Percentiles rank a stretch among this genome's conserved stretches.
phyloP scores from a whole-genome alignment of 2,797 vertebrate genomes.

The Pseudocheirus occidentalis region DNA sequence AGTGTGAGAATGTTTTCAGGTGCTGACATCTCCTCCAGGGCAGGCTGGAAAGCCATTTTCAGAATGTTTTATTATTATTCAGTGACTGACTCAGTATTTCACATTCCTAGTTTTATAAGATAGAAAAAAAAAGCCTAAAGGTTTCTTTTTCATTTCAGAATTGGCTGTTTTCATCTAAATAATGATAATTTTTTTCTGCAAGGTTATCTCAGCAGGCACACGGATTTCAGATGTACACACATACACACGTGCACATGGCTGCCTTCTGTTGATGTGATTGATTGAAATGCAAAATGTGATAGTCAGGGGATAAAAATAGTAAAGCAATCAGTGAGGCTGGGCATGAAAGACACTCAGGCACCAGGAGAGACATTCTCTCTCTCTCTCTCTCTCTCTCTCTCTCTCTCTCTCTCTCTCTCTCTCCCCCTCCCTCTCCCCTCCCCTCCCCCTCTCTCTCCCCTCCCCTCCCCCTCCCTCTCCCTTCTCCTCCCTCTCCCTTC shows the following conservation, averaged over 20 bases:
- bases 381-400: conserved; percentile 82
- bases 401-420: conserved; percentile 74
- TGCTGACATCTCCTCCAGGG: neutral
- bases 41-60: neutral
- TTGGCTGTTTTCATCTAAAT: conserved; percentile 74
- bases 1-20: conserved; percentile 9
- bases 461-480: conserved; percentile 79
- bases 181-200: conserved; percentile 67
- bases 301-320: conserved; percentile 89
- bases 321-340: conserved; percentile 88
- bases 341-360: conserved; percentile 87
- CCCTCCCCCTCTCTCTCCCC: conserved; percentile 75
- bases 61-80: conserved; percentile 27
- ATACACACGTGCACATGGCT: neutral
- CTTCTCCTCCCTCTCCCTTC: conserved; percentile 78
- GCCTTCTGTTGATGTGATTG: conserved; percentile 82
- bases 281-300: conserved; percentile 87
- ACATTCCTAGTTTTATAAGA: conserved; percentile 15
- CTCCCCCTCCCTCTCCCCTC: conserved; percentile 65
- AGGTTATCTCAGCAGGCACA: conserved; percentile 59
- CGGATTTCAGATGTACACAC: conserved; percentile 61
- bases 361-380: conserved; percentile 81
- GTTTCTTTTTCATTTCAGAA: conserved; percentile 63
- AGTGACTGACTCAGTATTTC: conserved; percentile 14
- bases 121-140: conserved; percentile 33